Evolutionary conservation across 2,113 vertebrate genomes (phyloP), one percentile per base, ranked within the genome.

Genomic region (Podarcis raffonei): DNA sequence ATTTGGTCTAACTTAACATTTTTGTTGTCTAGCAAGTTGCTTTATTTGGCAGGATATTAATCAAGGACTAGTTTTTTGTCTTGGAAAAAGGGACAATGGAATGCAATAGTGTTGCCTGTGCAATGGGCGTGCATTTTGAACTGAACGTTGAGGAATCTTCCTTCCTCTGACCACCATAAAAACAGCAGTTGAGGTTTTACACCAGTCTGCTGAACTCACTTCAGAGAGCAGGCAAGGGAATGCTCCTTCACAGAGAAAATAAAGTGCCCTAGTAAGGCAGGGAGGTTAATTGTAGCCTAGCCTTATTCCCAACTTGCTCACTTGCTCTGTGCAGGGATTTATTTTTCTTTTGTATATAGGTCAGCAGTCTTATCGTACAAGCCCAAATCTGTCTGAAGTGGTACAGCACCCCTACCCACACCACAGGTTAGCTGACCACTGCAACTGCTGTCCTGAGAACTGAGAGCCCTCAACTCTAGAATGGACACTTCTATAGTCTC

Each of bases 71-170:
- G 87, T 83, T 18, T 80, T 80, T 84, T 92, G 88, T 85, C 92
- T 62, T 62, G 59, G 89, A 86, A 91, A 78, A 89, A n/a, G n/a
- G 90, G 88, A 79, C 92, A 90, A 85, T n/a, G 89, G 85, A 53
- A 94, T 95, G 95, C 95, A 96, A 97, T 96, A 97, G 94, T 93
- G 94, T 86, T 89, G 90, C 79, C 81, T 1, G 3, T 77, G 82
- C 93, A 89, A 75, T 22, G 69, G 71, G 66, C 25, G 11, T 69
- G 66, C 22, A 69, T 69, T 69, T 69, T 25, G 22, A 25, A 30
- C 66, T 69, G 66, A 23, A 69, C 2, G 7, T 9, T 27, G 8
- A 69, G 66, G 22, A 32, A n/a, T 42, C 2, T 32, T 81, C 30
- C 69, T 87, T 81, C 30, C 74, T 87, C 71, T 77, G 18, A 57